These are phyloP conservation scores for Mesoclemmys tuberculata DNA, from an alignment of 2,113 vertebrate species.

Conservation along the genomic window DNA sequence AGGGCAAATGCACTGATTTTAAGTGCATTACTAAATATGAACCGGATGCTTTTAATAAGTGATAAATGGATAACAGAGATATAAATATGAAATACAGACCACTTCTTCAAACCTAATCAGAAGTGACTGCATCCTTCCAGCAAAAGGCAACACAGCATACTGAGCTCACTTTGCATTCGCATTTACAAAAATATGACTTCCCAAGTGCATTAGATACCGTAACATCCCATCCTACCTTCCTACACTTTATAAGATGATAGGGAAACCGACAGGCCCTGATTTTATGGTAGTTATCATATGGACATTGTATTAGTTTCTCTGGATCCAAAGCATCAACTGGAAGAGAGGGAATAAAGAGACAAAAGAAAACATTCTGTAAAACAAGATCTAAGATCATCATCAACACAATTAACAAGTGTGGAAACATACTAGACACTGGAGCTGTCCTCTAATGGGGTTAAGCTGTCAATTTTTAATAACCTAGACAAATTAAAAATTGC, in stretches of 20 bases:
- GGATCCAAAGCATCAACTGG: constrained; percentile 79
- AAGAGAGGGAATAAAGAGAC: not conserved
- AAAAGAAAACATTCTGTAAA: not conserved
- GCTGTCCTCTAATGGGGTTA: not conserved
- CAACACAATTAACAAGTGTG: not conserved
- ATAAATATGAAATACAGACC: not conserved
- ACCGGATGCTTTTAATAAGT: not conserved
- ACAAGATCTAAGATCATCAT: not conserved
- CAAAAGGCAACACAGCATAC: not conserved
- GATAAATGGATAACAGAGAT: not conserved
- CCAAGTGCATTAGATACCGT: not conserved
- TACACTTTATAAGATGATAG: constrained; percentile 94
- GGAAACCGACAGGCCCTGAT: constrained; percentile 90
- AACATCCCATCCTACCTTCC: constrained; percentile 80
- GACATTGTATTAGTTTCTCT: constrained; percentile 88
- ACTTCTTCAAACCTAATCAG: not conserved
- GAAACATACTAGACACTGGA: not conserved
- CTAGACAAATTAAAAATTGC: not conserved
- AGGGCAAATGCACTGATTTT: not conserved
- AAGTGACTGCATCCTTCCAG: not conserved
- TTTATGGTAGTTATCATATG: constrained; percentile 86
- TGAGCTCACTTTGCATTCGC: not conserved
- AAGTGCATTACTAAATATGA: not conserved
- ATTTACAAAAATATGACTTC: not conserved
- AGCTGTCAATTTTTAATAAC: not conserved